Conservation (phyloP, 2,797 vertebrate genomes). For the Otolemur crassicaudatus region DNA sequence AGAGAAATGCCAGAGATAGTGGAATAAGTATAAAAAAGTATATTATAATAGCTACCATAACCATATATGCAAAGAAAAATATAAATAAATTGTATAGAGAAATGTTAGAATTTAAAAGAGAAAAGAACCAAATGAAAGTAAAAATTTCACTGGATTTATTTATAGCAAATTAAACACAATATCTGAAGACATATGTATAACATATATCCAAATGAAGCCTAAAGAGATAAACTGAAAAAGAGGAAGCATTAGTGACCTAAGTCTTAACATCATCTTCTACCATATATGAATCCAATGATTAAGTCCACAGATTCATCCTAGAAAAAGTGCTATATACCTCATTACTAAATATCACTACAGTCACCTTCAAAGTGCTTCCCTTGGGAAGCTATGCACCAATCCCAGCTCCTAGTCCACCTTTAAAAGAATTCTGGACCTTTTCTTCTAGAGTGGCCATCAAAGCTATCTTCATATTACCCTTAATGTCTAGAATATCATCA, state of each 20-base stretch:
- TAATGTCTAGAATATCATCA: no score
- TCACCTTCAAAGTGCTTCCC: no score
- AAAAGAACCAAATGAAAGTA: not conserved
- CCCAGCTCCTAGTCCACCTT: no score
- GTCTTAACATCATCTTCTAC: not conserved
- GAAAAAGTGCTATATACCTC: no score
- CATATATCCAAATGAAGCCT: not conserved
- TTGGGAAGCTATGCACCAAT: no score
- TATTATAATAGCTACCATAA: not conserved
- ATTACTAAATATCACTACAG: no score
- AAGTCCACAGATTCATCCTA: no score
- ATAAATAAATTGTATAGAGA: not conserved
- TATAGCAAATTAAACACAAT: not conserved
- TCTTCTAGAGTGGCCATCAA: no score
- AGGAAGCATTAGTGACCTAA: not conserved
- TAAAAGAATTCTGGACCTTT: no score
- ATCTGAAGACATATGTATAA: not conserved
- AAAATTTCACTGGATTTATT: constrained; percentile 14
- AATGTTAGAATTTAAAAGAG: not conserved
- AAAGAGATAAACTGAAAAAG: not conserved
- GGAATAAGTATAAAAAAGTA: not conserved
- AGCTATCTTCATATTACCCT: no score
- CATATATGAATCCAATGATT: rapidly evolving
- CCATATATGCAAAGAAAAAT: not conserved
- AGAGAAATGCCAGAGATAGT: not conserved